These are phyloP conservation scores for Embiotoca jacksoni DNA, from an alignment of 2,113 vertebrate species.

Conservation along the genomic window DNA sequence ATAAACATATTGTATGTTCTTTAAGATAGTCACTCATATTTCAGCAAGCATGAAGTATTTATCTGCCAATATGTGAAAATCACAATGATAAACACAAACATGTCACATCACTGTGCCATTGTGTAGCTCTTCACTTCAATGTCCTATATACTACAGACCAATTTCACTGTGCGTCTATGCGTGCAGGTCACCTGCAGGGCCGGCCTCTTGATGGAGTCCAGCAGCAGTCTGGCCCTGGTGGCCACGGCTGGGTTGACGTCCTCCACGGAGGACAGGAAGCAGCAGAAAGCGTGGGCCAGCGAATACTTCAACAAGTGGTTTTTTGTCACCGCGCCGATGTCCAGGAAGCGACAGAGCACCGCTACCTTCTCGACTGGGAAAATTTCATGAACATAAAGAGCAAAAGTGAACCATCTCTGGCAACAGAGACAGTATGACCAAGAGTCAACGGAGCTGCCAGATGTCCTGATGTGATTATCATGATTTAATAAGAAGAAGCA, in stretches of 20 bases:
- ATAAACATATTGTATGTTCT: too few relatives aligned
- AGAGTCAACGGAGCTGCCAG: slow-evolving; percentile 19
- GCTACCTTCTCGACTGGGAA: slow-evolving; percentile 95
- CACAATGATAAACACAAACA: too few relatives aligned
- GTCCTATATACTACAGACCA: neutral
- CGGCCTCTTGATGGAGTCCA: slow-evolving; percentile 96
- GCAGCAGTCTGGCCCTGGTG: slow-evolving; percentile 93
- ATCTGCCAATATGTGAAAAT: too few relatives aligned
- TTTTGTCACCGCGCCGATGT: slow-evolving; percentile 97
- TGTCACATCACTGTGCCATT: too few relatives aligned
- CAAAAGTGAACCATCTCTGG: slow-evolving; percentile 10
- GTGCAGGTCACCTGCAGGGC: slow-evolving; percentile 89
- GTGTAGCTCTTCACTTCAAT: too few relatives aligned
- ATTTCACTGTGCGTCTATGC: neutral
- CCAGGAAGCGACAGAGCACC: slow-evolving; percentile 96
- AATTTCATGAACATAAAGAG: neutral
- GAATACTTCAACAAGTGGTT: slow-evolving; percentile 98
- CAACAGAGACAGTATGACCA: slow-evolving; percentile 7
- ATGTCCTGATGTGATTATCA: slow-evolving; percentile 1
- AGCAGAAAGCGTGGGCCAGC: slow-evolving; percentile 97
- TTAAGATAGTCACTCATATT: too few relatives aligned
- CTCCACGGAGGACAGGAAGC: slow-evolving; percentile 95
- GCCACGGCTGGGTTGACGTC: slow-evolving; percentile 98
- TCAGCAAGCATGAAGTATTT: too few relatives aligned
- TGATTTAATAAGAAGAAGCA: slow-evolving; percentile 21